Evolutionary conservation across 1,140 invertebrate genomes (phyloP).

Genomic region (Tetragonula clypearis): DNA sequence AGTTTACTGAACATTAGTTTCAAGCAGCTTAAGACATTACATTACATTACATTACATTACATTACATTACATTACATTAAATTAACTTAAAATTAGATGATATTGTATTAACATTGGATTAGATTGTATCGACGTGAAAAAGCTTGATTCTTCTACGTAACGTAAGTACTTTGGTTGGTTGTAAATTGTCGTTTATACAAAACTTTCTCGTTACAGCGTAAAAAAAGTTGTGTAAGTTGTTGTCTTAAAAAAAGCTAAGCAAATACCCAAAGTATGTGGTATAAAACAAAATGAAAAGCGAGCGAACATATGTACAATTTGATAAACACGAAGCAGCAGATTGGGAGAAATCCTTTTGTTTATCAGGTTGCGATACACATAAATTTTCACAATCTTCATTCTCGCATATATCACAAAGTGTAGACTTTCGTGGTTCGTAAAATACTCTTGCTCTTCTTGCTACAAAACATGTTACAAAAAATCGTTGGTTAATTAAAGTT

Average conservation of each 20-base stretch:
- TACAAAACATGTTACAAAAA: conserved; percentile 72
- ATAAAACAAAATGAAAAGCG: conserved; percentile 26
- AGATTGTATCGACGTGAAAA: neutral
- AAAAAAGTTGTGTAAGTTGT: neutral
- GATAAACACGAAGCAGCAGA: conserved; percentile 42
- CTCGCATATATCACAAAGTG: conserved; percentile 90
- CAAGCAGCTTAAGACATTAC: neutral
- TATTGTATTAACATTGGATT: neutral
- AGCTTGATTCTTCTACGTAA: neutral
- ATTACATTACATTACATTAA: neutral
- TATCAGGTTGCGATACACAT: conserved; percentile 77
- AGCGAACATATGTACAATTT: conserved; percentile 46
- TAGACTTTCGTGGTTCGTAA: conserved; percentile 87
- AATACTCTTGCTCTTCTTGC: conserved; percentile 89
- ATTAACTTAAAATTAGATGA: conserved; percentile 9
- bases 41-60: conserved; percentile 8
- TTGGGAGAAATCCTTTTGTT: conserved; percentile 50
- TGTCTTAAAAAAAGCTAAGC: neutral
- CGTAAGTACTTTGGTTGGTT: conserved; percentile 48
- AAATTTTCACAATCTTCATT: conserved; percentile 85
- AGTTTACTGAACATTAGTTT: neutral
- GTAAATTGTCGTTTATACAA: conserved; percentile 15
- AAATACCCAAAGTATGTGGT: conserved; percentile 19
- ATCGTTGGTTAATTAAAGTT: neutral
- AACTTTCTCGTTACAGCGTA: conserved; percentile 17